Evolutionary conservation across 2,113 vertebrate genomes (phyloP).

Genomic region (Prolemur simus): DNA sequence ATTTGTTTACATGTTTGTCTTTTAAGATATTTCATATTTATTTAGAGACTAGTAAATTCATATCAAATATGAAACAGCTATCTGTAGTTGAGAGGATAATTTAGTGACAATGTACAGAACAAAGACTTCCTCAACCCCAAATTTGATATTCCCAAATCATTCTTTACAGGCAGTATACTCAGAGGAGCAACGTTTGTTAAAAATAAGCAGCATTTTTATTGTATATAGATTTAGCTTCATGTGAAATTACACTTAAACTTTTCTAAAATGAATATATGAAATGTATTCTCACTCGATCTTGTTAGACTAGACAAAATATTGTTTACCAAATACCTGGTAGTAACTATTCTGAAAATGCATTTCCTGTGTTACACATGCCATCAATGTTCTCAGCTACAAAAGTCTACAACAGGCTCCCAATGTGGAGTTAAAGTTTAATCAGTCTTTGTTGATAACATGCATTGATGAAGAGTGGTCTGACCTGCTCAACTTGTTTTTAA

Average conservation of each 20-base stretch:
- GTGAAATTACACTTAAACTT: background rate
- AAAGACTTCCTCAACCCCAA: background rate
- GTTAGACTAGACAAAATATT: background rate
- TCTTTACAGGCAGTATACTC: background rate
- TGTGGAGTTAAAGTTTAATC: conserved; percentile 74
- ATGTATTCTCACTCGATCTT: background rate
- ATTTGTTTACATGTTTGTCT: background rate
- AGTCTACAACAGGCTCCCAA: background rate
- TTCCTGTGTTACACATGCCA: background rate
- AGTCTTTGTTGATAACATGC: conserved; percentile 39
- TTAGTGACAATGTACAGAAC: background rate
- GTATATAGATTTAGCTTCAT: background rate
- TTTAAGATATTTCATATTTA: background rate
- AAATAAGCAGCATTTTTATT: background rate
- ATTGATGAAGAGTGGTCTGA: background rate
- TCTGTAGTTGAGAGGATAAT: background rate
- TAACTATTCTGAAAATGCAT: background rate
- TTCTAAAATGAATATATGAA: background rate
- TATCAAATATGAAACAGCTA: background rate
- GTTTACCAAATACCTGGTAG: background rate
- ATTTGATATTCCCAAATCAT: background rate
- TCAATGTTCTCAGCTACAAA: background rate
- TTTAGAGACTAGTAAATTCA: background rate
- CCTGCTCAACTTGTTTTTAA: conserved; percentile 59
- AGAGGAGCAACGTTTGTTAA: background rate